Percentiles rank a stretch among this genome's conserved stretches.
phyloP scores from a whole-genome alignment of 1,140 invertebrate genomes.

The Drosophila lacteicornis region DNA sequence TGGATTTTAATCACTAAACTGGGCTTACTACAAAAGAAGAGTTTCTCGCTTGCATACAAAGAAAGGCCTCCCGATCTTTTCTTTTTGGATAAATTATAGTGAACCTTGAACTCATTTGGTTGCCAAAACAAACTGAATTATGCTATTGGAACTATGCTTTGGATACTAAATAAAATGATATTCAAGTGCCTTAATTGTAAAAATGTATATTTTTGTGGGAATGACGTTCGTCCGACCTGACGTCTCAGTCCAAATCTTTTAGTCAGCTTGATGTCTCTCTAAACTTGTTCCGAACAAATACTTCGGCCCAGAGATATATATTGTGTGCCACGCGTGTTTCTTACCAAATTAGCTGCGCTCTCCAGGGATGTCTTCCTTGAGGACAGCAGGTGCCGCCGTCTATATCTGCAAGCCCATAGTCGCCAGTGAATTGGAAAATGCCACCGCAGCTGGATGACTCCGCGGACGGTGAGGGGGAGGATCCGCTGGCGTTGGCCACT shows the following conservation, averaged over 20 bases:
- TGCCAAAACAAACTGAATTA: constrained; percentile 6
- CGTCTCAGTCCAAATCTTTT: not conserved
- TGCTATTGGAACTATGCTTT: not conserved
- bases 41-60: not conserved
- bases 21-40: not conserved
- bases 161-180: constrained; percentile 12
- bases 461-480: constrained; percentile 1
- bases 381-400: constrained; percentile 8
- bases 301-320: constrained; percentile 2
- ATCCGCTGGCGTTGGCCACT: constrained; percentile 33
- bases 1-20: constrained; percentile 16
- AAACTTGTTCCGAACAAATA: constrained; percentile 1
- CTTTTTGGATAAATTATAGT: not conserved
- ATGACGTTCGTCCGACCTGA: not conserved
- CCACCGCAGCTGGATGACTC: constrained; percentile 7
- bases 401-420: not conserved
- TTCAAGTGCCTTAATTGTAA: not conserved
- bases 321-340: not conserved
- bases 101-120: not conserved
- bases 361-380: constrained; percentile 23
- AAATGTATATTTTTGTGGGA: not conserved
- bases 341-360: constrained; percentile 22
- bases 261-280: not conserved
- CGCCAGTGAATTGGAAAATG: constrained; percentile 31
- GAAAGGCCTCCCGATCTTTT: not conserved